Evolutionary conservation across 2,797 vertebrate genomes (phyloP), one percentile per base, ranked within the genome.

Genomic region (Apogon talboti): DNA sequence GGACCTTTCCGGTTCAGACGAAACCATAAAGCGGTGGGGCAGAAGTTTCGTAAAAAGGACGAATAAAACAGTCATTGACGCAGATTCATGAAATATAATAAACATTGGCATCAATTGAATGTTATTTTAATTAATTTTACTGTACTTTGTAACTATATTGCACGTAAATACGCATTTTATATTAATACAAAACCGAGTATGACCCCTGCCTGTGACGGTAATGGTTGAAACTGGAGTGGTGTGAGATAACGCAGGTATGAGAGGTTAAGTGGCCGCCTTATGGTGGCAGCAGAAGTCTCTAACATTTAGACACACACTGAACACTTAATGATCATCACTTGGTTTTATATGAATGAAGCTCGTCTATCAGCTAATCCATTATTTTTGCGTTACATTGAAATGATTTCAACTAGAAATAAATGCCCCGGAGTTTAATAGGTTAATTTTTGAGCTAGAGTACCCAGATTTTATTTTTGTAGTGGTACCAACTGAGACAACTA

Each of bases 221-320:
- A 76, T 92, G 86, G 90, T 87, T 75, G 61, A 30, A 14, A 42
- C 91, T 41, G 57, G 60, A 87, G 87, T 92, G 90, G 90, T 71
- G 78, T 0, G 88, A 92, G 80, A 45, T n/a, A 76, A 67, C 63
- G 64, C 76, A 83, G 71, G 46, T 64, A 21, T 30, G 15, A 11
- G 8, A 6, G 15, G 10, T 10, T 19, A 18, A 28, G 6, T 48
- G 41, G 19, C 37, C 18, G 3, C 19, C 66, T 65, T 50, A 50
- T 48, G 68, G 44, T 13, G 45, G 7, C 37, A 5, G 33, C 7
- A 7, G 41, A 35, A 35, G 33, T 18, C 7, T 16, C 11, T 6
- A 3, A 33, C 30, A 11, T 9, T 28, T 9, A 37, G 53, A 8
- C 14, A 7, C 14, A 21, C 45, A 44, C 24, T 1, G 1, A 21